Conservation (phyloP, 2,797 vertebrate species). For the Antrozous pallidus region DNA sequence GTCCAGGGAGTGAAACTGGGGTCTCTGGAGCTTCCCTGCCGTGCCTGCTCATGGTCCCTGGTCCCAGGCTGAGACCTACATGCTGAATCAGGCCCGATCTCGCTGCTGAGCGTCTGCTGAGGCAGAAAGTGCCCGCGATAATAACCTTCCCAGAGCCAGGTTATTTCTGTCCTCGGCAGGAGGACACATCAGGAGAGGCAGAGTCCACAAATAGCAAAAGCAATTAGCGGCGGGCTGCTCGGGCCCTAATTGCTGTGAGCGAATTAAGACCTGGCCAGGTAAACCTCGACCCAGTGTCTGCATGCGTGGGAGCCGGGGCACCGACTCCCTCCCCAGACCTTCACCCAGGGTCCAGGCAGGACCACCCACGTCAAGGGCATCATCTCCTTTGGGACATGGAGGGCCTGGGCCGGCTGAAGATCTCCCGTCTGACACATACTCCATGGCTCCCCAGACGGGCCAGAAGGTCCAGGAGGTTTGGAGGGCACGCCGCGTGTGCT, state of each 20-base stretch:
- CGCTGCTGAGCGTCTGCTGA: background rate
- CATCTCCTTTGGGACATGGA: background rate
- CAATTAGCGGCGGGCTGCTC: constrained; percentile 55
- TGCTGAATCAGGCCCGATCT: constrained; percentile 44
- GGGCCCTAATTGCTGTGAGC: constrained; percentile 16
- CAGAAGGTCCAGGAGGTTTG: too few relatives aligned
- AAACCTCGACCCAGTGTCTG: constrained; percentile 13
- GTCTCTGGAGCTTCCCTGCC: too few relatives aligned
- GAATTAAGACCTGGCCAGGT: constrained; percentile 31
- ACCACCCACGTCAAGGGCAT: too few relatives aligned
- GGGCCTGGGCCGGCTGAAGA: background rate
- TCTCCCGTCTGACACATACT: background rate
- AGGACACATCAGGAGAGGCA: constrained; percentile 57
- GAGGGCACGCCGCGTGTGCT: background rate
- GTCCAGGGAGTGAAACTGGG: too few relatives aligned
- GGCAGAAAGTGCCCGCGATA: background rate
- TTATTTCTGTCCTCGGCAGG: constrained; percentile 70
- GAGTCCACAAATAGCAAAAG: constrained; percentile 71
- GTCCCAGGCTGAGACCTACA: background rate
- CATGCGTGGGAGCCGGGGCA: rapidly evolving
- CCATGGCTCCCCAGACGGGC: rapidly evolving
- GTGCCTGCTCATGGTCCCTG: background rate
- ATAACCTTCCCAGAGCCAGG: constrained; percentile 53
- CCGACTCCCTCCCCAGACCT: background rate
- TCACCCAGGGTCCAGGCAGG: background rate